Conservation (phyloP, 2,888 invertebrate species). For the Augiades crinisus region DNA sequence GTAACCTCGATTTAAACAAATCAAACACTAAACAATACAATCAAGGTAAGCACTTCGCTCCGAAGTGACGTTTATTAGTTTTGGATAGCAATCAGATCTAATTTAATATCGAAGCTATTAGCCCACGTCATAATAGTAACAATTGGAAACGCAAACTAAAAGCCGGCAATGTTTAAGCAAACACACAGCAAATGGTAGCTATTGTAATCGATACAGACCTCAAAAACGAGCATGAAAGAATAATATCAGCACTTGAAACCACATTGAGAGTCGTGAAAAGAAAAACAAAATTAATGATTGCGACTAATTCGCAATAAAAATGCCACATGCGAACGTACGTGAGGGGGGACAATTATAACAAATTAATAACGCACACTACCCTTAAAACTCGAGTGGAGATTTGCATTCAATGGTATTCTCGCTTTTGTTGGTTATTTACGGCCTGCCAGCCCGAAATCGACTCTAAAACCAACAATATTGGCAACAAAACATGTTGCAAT, state of each 20-base stretch:
- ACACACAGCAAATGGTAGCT: constrained; percentile 33
- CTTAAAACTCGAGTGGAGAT: constrained; percentile 79
- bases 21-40: not conserved
- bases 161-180: constrained; percentile 17
- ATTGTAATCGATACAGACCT: constrained; percentile 62
- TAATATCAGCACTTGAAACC: constrained; percentile 57
- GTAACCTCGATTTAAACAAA: not conserved
- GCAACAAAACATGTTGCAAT: constrained; percentile 33
- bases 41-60: not conserved
- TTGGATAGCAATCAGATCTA: not conserved
- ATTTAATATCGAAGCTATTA: constrained; percentile 10
- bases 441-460: constrained; percentile 35
- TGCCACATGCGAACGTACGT: constrained; percentile 78
- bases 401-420: constrained; percentile 75
- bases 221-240: constrained; percentile 45
- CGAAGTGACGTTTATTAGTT: not conserved
- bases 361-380: constrained; percentile 79
- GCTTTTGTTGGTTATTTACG: constrained; percentile 61
- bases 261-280: constrained; percentile 64
- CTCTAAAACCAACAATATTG: constrained; percentile 28
- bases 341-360: constrained; percentile 78
- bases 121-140: constrained; percentile 12
- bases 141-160: constrained; percentile 20
- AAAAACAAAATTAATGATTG: constrained; percentile 81
- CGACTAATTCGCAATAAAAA: constrained; percentile 80